A percentile compares a stretch with the other conserved stretches of the same genome.
Evolutionary conservation across 2,797 vertebrate genomes (phyloP).

Genomic region (Rhynchotus rufescens): DNA sequence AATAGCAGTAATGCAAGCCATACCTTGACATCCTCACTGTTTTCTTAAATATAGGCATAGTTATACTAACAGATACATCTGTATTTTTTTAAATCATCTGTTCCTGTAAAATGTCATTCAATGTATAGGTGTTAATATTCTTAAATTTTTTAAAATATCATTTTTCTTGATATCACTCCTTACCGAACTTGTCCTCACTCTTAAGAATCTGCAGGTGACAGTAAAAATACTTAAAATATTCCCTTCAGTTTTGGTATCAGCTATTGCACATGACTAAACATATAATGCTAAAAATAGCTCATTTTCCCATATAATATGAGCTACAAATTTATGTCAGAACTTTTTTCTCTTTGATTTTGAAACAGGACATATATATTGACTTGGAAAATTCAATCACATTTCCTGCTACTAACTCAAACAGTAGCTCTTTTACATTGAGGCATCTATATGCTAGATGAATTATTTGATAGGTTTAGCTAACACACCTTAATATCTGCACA

Average conservation of each 20-base stretch:
- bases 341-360: neutral
- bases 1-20: neutral
- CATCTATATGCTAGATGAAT: neutral
- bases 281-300: neutral
- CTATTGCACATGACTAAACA: neutral
- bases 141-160: neutral
- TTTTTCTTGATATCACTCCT: neutral
- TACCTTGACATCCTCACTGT: neutral
- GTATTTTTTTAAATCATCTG: neutral
- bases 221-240: neutral
- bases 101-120: neutral
- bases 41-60: neutral
- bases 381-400: neutral
- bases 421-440: neutral
- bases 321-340: neutral
- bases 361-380: neutral
- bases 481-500: neutral
- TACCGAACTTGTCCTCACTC: neutral
- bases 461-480: neutral
- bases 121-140: fast-evolving
- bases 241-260: neutral
- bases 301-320: neutral
- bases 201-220: neutral
- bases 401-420: neutral
- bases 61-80: neutral